These are phyloP conservation scores for Butorides virescens DNA, from an alignment of 2,113 vertebrate genomes.

Conservation along the genomic window DNA sequence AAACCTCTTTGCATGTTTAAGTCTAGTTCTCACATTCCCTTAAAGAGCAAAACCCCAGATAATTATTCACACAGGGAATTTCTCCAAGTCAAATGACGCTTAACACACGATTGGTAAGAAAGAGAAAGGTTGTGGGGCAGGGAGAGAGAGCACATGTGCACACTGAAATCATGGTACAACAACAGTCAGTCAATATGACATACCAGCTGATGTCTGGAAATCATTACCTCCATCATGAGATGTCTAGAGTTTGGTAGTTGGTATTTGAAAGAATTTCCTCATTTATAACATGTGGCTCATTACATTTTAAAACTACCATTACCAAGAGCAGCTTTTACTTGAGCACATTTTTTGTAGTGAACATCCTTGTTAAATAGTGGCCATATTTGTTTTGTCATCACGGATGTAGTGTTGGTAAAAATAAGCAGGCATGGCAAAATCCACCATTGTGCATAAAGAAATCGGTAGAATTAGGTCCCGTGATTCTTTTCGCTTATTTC, in stretches of 20 bases:
- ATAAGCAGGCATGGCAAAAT: not conserved
- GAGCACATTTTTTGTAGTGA: not conserved
- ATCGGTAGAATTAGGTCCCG: not conserved
- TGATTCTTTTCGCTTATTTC: not conserved
- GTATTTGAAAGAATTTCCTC: not conserved
- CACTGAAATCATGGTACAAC: not conserved
- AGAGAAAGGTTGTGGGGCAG: not conserved
- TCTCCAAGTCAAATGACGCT: not conserved
- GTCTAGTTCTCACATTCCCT: not conserved
- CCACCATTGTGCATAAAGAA: not conserved
- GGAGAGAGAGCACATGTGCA: not conserved
- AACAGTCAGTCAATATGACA: not conserved
- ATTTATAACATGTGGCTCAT: not conserved
- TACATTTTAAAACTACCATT: not conserved
- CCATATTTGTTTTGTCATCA: not conserved
- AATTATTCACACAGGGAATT: not conserved
- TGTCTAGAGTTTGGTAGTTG: not conserved
- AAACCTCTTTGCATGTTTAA: conserved; percentile 14
- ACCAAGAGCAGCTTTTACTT: not conserved
- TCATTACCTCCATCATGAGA: not conserved
- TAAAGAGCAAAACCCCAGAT: not conserved
- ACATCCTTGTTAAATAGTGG: not conserved
- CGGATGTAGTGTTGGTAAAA: not conserved
- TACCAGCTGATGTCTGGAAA: not conserved
- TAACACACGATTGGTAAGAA: not conserved